Evolutionary conservation across 2,797 vertebrate genomes (phyloP), one percentile per base, ranked within the genome.

Genomic region (Rhinella marina): DNA sequence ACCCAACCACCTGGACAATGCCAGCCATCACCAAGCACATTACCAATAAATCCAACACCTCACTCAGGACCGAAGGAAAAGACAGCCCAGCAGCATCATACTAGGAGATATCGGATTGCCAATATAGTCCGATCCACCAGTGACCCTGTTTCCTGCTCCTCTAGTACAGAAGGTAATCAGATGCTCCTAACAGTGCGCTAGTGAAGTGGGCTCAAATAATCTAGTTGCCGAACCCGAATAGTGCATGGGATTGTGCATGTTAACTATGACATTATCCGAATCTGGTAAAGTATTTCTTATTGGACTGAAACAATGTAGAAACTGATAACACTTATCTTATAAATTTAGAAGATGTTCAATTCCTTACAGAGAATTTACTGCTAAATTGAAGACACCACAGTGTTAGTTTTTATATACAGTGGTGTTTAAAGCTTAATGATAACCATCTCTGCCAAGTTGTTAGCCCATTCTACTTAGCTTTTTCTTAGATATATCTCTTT

Each of bases 121-220:
- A 95, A 86, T 84, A 97, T 99, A 4, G 96, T 98, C 88, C 97
- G 97, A 4, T 99, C 98, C 29, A 96, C 96, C 93, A 99, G 98
- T 56, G 98, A 99, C 93, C 98, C 98, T 0, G 92, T 97, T 72
- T 96, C 97, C 0, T 98, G 96, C 86, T 93, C 94, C 0, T 96
- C 96, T 25, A 59, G 90, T 0, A 66, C 90, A 64, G 94, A 95
- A 97, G 95, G 98, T 99, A 93, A 57, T 95, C 93, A 57, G 2
- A 11, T 13, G 3, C 0, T 50, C 56, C 0, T 70, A 0, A 41
- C 41, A 68, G 25, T 66, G 12, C 76, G 86, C 12, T 21, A 11
- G 1, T 81, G 32, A 80, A 3, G 27, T 29, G 19, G 72, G 4
- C 17, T 75, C 19, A n/a, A 50, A 73, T 19, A 32, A 2, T 72